Evolutionary conservation across 1,140 invertebrate species (phyloP).

Genomic region (Trichonephila clavipes): DNA sequence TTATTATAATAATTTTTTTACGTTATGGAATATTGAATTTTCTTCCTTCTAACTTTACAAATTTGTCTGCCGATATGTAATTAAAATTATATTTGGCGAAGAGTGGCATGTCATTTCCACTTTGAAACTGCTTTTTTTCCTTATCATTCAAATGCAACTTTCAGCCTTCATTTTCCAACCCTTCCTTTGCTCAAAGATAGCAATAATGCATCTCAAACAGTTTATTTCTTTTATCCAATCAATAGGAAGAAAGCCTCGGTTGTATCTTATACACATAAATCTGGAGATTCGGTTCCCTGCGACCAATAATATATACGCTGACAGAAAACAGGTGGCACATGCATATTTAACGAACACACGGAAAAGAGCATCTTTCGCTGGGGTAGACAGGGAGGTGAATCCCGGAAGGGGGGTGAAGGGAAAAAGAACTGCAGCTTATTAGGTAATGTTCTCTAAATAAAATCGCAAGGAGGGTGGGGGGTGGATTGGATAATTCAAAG

Average conservation of each 20-base stretch:
- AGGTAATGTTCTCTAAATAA: slow-evolving; percentile 59
- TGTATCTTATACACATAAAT: slow-evolving; percentile 1
- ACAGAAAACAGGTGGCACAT: slow-evolving; percentile 62
- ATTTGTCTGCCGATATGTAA: too few species aligned
- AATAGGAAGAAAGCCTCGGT: neutral
- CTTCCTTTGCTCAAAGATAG: neutral
- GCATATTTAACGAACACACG: slow-evolving; percentile 58
- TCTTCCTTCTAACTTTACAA: too few species aligned
- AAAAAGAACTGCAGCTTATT: slow-evolving; percentile 35
- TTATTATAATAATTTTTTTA: too few species aligned
- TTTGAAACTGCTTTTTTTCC: too few species aligned
- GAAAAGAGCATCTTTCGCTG: slow-evolving; percentile 44
- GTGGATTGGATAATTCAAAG: neutral
- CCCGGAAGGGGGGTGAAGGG: neutral
- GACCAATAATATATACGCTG: slow-evolving; percentile 16
- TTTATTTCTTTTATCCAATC: neutral
- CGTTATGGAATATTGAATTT: too few species aligned
- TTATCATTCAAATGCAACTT: too few species aligned
- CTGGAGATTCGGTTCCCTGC: neutral
- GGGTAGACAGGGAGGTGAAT: neutral
- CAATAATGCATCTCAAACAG: neutral
- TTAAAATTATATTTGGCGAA: too few species aligned
- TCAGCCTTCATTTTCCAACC: neutral
- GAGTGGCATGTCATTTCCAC: too few species aligned
- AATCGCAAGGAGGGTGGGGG: neutral